Evolutionary conservation across 1,140 invertebrate genomes (phyloP), one percentile per base, ranked within the genome.

Genomic region (Hylyphantes graminicola): DNA sequence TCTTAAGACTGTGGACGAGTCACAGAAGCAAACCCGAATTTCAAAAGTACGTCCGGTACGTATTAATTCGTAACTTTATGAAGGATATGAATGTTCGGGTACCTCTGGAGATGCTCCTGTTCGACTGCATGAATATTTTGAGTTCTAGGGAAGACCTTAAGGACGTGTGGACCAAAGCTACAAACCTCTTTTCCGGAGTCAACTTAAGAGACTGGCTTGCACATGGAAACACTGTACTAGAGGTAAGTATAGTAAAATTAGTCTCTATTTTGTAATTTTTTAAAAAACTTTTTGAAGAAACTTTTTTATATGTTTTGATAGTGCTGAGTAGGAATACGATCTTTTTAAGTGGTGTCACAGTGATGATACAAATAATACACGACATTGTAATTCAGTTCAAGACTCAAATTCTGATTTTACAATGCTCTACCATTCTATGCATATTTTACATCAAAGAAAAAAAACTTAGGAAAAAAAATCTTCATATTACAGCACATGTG

Each of bases 81-180:
- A 74, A 35, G 48, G 80, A 83, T 35, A 55, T 12, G n/a, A 63
- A 64, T 11, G 35, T 73, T 15, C 19, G 80, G 13, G 70, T 53
- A 10, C 65, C 80, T 19, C 15, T 83, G 53, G 80, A 83, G 12
- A 83, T 83, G 70, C 13, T 75, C 12, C 53, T 74, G 6, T 67
- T 83, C 6, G 80, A 83, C 19, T 83, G 70, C 15, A 61, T 67
- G 50, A 83, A 83, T 54, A 67, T 67, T 13, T 19, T 81, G 12
- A 48, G 13, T n/a, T n/a, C 57, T 3, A 65, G 55, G 13, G 0
- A 74, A 57, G 35, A 15, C 54, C 54, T 63, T 7, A 50, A 17
- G 10, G n/a, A 59, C 7, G 17, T 74, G 59, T 72, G 79, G 68
- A 13, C 19, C 3, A 80, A 70, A 50, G 21, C 64, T 5, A 61